Percentiles rank a stretch among this genome's conserved stretches.
These are phyloP conservation scores for Lutraria rhynchaena DNA, from an alignment of 1,140 invertebrate species.

Conservation along the genomic window DNA sequence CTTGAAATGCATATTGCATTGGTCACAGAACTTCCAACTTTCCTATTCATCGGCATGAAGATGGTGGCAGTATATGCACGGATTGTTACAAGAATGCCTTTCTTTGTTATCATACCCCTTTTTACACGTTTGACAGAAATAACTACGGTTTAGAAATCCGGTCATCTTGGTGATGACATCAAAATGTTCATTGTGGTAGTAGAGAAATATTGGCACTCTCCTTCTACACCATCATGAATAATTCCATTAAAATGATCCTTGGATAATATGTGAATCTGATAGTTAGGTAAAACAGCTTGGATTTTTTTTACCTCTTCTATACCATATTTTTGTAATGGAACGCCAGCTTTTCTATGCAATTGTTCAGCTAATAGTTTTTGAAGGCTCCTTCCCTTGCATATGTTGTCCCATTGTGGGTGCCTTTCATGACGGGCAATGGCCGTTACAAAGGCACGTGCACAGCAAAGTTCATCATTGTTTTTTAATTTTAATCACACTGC, in stretches of 20 bases:
- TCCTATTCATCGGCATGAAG: neutral
- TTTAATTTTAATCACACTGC: slow-evolving; percentile 15
- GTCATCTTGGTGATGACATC: slow-evolving; percentile 29
- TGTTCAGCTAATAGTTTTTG: too few relatives aligned
- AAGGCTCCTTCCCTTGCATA: neutral
- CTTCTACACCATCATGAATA: too few relatives aligned
- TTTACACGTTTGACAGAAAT: neutral
- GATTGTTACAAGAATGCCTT: slow-evolving; percentile 16
- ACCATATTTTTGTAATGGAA: too few relatives aligned
- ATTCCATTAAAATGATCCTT: too few relatives aligned
- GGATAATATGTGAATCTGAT: too few relatives aligned
- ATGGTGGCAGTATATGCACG: slow-evolving; percentile 13
- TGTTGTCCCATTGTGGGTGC: slow-evolving; percentile 12
- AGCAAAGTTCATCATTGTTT: slow-evolving; percentile 22
- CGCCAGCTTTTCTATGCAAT: too few relatives aligned
- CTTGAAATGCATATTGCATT: slow-evolving; percentile 4
- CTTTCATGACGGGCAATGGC: slow-evolving; percentile 20
- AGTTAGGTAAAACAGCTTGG: too few relatives aligned
- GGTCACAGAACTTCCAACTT: slow-evolving; percentile 21
- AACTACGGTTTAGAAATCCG: too few relatives aligned
- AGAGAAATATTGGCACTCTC: slow-evolving; percentile 42
- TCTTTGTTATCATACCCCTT: slow-evolving; percentile 46
- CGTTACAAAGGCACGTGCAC: slow-evolving; percentile 2
- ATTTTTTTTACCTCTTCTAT: too few relatives aligned
- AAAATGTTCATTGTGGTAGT: slow-evolving; percentile 39